Conservation (phyloP, 2,888 invertebrate species). For the Coleophora flavipennella region DNA sequence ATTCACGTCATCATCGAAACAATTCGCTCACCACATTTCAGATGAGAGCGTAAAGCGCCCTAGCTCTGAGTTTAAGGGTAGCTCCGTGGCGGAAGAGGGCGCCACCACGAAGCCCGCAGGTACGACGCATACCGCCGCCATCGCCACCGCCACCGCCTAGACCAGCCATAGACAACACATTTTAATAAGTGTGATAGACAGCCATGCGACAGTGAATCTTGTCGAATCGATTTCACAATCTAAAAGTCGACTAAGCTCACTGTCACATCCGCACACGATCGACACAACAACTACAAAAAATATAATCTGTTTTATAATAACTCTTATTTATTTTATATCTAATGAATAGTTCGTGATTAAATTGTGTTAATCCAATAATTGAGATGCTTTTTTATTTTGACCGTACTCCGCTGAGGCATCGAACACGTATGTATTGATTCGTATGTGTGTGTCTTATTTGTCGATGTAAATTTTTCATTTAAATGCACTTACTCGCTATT, state of each 20-base stretch:
- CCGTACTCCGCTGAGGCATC: constrained; percentile 70
- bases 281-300: constrained; percentile 49
- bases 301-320: constrained; percentile 67
- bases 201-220: constrained; percentile 60
- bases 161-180: constrained; percentile 47
- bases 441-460: constrained; percentile 66
- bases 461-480: constrained; percentile 68
- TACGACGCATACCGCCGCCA: constrained; percentile 50
- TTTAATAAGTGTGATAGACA: constrained; percentile 58
- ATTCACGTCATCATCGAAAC: constrained; percentile 59
- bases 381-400: constrained; percentile 72
- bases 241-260: constrained; percentile 24
- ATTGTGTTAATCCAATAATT: constrained; percentile 72
- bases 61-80: constrained; percentile 88
- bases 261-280: constrained; percentile 61
- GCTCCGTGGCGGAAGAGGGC: constrained; percentile 62
- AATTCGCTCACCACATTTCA: constrained; percentile 68
- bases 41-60: constrained; percentile 87
- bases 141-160: constrained; percentile 46
- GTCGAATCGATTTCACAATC: background rate
- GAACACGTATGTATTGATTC: constrained; percentile 70
- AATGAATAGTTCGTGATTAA: constrained; percentile 68
- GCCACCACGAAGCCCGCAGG: constrained; percentile 59
- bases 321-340: constrained; percentile 39
- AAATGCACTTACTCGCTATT: constrained; percentile 50